phyloP scores from a whole-genome alignment of 1,140 invertebrate genomes.

The Drosophila virilis region DNA sequence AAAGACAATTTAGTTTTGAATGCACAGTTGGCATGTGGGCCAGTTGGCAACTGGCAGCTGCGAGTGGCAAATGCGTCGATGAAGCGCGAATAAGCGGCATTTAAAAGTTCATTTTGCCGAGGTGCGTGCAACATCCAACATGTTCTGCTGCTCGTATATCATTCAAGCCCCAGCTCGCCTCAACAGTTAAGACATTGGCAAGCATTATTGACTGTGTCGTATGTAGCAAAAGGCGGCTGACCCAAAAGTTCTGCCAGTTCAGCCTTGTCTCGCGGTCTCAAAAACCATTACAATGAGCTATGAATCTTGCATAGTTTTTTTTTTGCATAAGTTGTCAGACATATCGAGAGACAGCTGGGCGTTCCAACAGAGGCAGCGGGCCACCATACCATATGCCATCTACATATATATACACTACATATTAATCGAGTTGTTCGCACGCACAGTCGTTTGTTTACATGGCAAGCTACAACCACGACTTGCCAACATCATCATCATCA shows the following conservation, averaged over 20 bases:
- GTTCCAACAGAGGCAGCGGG: conserved; percentile 24
- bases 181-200: neutral
- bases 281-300: conserved; percentile 55
- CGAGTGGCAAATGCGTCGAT: neutral
- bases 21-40: conserved; percentile 9
- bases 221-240: conserved; percentile 15
- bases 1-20: conserved; percentile 14
- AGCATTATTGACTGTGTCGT: neutral
- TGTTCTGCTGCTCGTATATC: conserved; percentile 39
- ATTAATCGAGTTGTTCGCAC: conserved; percentile 78
- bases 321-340: conserved; percentile 64
- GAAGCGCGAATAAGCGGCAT: conserved; percentile 36
- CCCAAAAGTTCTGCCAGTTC: conserved; percentile 46
- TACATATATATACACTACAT: conserved; percentile 24
- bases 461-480: conserved; percentile 39
- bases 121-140: conserved; percentile 39
- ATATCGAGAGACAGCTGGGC: conserved; percentile 31
- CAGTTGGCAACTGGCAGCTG: conserved; percentile 10
- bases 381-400: neutral
- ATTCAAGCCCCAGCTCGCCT: conserved; percentile 18
- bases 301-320: conserved; percentile 66
- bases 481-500: conserved; percentile 21
- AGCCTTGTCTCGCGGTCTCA: conserved; percentile 34
- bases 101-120: conserved; percentile 37
- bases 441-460: conserved; percentile 69